Conservation (phyloP, 2,797 vertebrate genomes). For the Streptopelia turtur region DNA sequence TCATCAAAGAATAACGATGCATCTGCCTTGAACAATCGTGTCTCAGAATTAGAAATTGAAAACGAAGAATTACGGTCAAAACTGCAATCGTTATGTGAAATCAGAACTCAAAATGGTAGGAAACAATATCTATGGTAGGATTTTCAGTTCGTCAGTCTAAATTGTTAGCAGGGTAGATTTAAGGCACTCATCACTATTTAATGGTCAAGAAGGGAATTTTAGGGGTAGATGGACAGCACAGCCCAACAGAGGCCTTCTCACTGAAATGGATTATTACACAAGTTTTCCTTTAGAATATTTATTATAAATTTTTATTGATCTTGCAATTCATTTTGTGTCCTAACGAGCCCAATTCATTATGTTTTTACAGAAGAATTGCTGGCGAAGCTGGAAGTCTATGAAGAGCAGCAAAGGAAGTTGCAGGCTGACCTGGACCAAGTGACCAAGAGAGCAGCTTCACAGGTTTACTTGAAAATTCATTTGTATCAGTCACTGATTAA, state of each 20-base stretch:
- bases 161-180: background rate
- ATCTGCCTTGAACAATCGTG: constrained; percentile 71
- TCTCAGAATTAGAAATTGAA: constrained; percentile 85
- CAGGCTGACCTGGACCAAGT: constrained; percentile 92
- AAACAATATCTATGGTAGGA: background rate
- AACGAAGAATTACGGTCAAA: constrained; percentile 83
- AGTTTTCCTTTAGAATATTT: background rate
- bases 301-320: background rate
- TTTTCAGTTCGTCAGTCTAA: background rate
- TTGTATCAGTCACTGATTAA: background rate
- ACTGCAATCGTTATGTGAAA: constrained; percentile 82
- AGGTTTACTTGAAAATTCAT: constrained; percentile 77
- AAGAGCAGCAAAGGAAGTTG: constrained; percentile 90
- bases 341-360: background rate
- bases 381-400: constrained; percentile 87
- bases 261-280: background rate
- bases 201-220: background rate
- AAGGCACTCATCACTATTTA: background rate
- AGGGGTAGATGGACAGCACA: background rate
- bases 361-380: constrained; percentile 82
- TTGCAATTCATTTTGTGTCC: background rate
- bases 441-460: constrained; percentile 90
- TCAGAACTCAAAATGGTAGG: constrained; percentile 86
- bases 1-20: constrained; percentile 77
- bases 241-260: background rate